phyloP scores from a whole-genome alignment of 1,140 invertebrate genomes.

The Trypoxylus dichotomus region DNA sequence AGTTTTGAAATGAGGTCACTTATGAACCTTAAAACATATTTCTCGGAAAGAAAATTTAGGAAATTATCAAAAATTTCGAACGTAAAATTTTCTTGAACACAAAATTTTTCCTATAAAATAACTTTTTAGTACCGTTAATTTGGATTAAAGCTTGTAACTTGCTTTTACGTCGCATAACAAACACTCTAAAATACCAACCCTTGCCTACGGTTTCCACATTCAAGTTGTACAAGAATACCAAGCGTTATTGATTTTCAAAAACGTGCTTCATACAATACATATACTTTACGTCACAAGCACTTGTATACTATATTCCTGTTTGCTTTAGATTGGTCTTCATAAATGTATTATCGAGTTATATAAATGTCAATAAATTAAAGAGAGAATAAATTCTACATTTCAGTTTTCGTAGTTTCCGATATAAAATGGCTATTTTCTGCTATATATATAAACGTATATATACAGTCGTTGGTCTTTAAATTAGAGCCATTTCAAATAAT shows the following conservation, averaged over 20 bases:
- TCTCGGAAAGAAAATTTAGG: too few relatives aligned
- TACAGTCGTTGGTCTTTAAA: too few relatives aligned
- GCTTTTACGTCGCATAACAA: not conserved
- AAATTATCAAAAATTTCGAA: too few relatives aligned
- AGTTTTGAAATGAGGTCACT: too few relatives aligned
- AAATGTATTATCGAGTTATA: not conserved
- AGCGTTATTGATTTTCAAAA: conserved; percentile 7
- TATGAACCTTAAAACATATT: too few relatives aligned
- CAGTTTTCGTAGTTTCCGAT: not conserved
- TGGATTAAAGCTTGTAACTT: not conserved
- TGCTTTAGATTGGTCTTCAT: too few relatives aligned
- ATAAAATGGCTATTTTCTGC: too few relatives aligned
- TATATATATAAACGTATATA: too few relatives aligned
- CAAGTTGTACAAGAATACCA: not conserved
- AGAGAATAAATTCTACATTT: not conserved
- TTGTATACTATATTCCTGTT: not conserved
- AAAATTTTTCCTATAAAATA: too few relatives aligned
- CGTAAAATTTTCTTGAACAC: too few relatives aligned
- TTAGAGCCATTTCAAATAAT: too few relatives aligned
- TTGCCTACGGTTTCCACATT: not conserved
- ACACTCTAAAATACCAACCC: not conserved
- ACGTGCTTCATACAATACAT: not conserved
- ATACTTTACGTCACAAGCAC: not conserved
- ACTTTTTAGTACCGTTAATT: too few relatives aligned
- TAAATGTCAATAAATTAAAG: not conserved